phyloP scores from a whole-genome alignment of 2,113 vertebrate species.

The Phoxinus phoxinus region DNA sequence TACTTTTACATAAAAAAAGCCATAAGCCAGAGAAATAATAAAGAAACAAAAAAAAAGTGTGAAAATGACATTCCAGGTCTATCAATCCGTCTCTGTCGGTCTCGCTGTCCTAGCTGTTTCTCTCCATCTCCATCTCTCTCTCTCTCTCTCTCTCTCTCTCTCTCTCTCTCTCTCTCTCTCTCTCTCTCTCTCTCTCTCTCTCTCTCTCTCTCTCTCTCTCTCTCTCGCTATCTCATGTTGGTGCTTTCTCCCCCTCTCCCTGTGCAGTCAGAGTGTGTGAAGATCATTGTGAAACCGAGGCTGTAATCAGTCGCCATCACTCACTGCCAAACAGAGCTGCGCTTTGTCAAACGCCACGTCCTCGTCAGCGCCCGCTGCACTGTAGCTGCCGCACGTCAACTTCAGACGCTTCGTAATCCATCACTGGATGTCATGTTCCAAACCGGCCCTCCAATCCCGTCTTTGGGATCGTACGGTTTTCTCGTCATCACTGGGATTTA shows the following conservation, averaged over 20 bases:
- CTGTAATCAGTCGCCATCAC: constrained; percentile 55
- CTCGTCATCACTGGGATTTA: not conserved
- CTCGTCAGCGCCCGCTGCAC: constrained; percentile 45
- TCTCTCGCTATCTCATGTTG: constrained; percentile 4
- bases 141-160: constrained; percentile 10
- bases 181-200: constrained; percentile 5
- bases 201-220: constrained; percentile 23
- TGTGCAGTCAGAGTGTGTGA: constrained; percentile 47
- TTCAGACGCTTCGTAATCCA: constrained; percentile 57
- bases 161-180: constrained; percentile 33
- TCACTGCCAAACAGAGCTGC: constrained; percentile 44
- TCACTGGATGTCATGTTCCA: constrained; percentile 58
- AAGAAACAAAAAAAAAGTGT: not conserved
- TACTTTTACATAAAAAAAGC: not conserved
- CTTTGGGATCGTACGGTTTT: constrained; percentile 21
- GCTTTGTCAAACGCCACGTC: constrained; percentile 50
- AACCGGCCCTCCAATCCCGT: constrained; percentile 34
- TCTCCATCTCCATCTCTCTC: not conserved
- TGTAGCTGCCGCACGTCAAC: constrained; percentile 59
- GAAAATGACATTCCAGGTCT: not conserved
- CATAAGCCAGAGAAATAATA: not conserved
- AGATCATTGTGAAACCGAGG: constrained; percentile 51
- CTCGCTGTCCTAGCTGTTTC: not conserved
- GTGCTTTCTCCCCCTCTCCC: constrained; percentile 30
- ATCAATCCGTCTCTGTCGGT: constrained; percentile 18